A percentile compares a stretch with the other conserved stretches of the same genome.
phyloP scores from a whole-genome alignment of 2,888 invertebrate genomes.

The Agonum fuliginosum region DNA sequence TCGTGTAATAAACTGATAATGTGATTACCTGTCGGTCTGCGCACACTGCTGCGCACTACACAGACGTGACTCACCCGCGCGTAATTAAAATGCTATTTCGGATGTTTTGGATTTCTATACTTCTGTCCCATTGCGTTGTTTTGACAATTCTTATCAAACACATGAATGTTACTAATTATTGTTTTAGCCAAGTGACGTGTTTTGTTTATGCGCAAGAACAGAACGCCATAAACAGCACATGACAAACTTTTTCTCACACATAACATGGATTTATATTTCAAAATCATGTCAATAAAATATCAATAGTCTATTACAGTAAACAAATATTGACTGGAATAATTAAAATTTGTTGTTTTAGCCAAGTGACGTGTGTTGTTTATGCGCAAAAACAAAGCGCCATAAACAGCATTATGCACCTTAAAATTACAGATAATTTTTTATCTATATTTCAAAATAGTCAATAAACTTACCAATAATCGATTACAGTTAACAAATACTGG shows the following conservation, averaged over 20 bases:
- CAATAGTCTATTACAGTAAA: no score
- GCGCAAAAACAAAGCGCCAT: background rate
- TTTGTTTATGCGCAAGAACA: constrained; percentile 11
- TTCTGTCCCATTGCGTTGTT: no score
- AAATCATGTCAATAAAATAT: no score
- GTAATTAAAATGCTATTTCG: constrained; percentile 31
- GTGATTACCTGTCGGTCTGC: constrained; percentile 33
- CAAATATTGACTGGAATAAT: no score
- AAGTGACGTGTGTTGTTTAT: constrained; percentile 24
- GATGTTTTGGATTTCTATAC: background rate
- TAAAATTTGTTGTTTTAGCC: background rate
- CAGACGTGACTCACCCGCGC: background rate
- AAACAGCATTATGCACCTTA: no score
- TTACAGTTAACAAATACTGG: background rate
- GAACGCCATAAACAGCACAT: background rate
- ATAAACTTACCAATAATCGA: background rate
- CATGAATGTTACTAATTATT: constrained; percentile 4
- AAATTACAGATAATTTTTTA: no score
- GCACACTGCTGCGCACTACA: constrained; percentile 14
- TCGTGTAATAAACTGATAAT: constrained; percentile 33
- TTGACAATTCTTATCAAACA: constrained; percentile 30
- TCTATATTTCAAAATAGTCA: no score
- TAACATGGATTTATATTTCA: background rate
- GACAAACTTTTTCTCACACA: no score
- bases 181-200: constrained; percentile 2